phyloP scores from a whole-genome alignment of 2,113 vertebrate species.

The Centropristis striata region DNA sequence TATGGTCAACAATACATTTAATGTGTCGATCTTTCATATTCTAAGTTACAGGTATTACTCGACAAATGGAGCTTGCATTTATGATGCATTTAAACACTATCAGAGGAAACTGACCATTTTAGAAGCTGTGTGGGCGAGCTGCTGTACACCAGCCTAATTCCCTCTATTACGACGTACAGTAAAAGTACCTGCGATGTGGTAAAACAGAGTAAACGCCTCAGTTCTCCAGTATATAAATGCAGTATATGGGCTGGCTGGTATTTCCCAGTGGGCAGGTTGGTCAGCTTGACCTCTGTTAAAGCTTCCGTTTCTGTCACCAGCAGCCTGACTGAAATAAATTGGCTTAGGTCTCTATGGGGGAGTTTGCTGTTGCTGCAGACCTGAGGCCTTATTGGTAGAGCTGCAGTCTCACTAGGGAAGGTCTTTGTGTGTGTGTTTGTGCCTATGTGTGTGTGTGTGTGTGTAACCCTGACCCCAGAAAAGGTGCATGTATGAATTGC shows the following conservation, averaged over 20 bases:
- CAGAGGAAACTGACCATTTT: not conserved
- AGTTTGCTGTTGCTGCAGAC: slow-evolving; percentile 69
- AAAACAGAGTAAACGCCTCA: slow-evolving; percentile 48
- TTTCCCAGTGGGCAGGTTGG: slow-evolving; percentile 76
- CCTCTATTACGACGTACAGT: slow-evolving; percentile 48
- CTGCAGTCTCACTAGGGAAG: slow-evolving; percentile 46
- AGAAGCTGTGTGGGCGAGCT: slow-evolving; percentile 9
- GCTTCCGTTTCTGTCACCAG: slow-evolving; percentile 81
- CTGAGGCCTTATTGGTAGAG: slow-evolving; percentile 67
- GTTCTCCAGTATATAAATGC: slow-evolving; percentile 66
- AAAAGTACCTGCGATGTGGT: slow-evolving; percentile 58
- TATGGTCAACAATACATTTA: not conserved
- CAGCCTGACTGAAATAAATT: slow-evolving; percentile 81
- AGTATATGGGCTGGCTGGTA: slow-evolving; percentile 66
- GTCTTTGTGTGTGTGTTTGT: slow-evolving; percentile 35
- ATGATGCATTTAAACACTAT: not conserved
- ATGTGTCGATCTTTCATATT: not conserved
- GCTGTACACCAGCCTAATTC: slow-evolving; percentile 44
- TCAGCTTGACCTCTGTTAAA: slow-evolving; percentile 80
- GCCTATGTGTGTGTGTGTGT: slow-evolving; percentile 14
- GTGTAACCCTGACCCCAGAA: slow-evolving; percentile 57
- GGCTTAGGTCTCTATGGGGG: slow-evolving; percentile 78
- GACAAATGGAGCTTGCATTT: not conserved
- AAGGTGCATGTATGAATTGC: slow-evolving; percentile 54
- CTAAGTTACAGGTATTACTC: not conserved